Percentiles rank a stretch among this genome's conserved stretches.
Evolutionary conservation across 1,140 invertebrate genomes (phyloP).

Genomic region (Panulirus ornatus): DNA sequence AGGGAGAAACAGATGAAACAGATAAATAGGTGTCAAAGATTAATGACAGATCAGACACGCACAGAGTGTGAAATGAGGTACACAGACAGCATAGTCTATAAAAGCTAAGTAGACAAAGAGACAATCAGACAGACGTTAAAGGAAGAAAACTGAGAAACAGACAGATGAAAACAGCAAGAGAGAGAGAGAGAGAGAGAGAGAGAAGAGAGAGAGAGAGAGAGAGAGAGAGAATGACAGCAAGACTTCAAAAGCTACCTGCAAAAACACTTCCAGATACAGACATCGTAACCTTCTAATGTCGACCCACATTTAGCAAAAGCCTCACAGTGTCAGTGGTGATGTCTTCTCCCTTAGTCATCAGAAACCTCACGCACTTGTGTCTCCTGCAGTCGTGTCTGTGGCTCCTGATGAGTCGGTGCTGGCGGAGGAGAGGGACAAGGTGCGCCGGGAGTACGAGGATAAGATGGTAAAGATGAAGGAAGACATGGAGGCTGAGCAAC

Average conservation of each 20-base stretch:
- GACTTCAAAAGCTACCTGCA: background rate
- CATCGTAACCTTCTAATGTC: background rate
- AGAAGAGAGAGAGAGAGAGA: background rate
- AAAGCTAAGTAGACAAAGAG: no score
- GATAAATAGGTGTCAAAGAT: no score
- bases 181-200: no score
- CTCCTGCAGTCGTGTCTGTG: constrained; percentile 64
- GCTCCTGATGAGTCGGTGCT: constrained; percentile 76
- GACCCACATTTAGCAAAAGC: no score
- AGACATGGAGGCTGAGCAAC: constrained; percentile 82
- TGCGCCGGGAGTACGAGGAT: constrained; percentile 78
- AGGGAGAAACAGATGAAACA: no score
- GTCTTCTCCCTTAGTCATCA: no score
- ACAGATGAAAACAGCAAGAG: background rate
- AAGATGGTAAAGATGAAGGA: constrained; percentile 80
- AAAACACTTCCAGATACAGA: background rate
- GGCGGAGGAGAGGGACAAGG: constrained; percentile 79
- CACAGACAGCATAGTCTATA: no score
- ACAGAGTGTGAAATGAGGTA: no score
- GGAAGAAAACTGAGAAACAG: background rate
- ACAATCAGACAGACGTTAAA: no score
- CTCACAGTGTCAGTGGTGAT: no score
- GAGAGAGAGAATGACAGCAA: background rate
- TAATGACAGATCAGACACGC: no score
- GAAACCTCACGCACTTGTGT: no score